Conservation (phyloP, 2,888 invertebrate genomes). For the Yponomeuta sedellus region DNA sequence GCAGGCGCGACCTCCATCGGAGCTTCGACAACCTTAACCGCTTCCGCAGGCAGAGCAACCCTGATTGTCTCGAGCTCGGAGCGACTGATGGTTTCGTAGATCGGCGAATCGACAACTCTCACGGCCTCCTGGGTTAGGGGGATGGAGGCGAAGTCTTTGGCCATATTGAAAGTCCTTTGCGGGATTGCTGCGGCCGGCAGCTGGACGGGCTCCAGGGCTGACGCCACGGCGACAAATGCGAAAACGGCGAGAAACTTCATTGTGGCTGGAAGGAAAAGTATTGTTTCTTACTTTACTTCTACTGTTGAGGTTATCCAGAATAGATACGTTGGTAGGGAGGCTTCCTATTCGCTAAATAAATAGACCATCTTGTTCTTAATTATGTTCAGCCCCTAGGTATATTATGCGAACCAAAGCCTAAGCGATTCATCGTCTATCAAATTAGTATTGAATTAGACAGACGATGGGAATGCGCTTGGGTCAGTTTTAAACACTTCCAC, state of each 20-base stretch:
- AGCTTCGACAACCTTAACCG: slow-evolving; percentile 15
- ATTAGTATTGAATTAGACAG: no score
- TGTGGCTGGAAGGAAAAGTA: slow-evolving; percentile 34
- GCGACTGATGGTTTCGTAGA: slow-evolving; percentile 5
- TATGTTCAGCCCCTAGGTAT: no score
- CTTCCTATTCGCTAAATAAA: no score
- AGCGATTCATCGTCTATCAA: no score
- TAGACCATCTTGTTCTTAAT: no score
- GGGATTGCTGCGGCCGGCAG: slow-evolving; percentile 22
- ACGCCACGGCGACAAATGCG: slow-evolving; percentile 42
- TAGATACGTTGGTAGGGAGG: no score
- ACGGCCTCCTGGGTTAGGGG: slow-evolving; percentile 6
- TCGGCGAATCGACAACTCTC: slow-evolving; percentile 8
- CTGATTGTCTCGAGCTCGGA: slow-evolving; percentile 6
- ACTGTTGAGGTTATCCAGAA: slow-evolving; percentile 3
- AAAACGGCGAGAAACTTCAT: slow-evolving; percentile 54
- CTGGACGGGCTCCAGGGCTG: slow-evolving; percentile 29
- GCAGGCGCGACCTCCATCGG: not conserved
- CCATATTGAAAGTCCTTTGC: slow-evolving; percentile 24
- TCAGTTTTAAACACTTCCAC: no score
- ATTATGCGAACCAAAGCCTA: no score
- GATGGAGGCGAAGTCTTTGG: slow-evolving; percentile 24
- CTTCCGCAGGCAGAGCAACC: not conserved
- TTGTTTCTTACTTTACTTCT: not conserved
- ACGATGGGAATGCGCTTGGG: no score